Percentiles rank a stretch among this genome's conserved stretches.
phyloP scores from a whole-genome alignment of 2,113 vertebrate species.

The Etheostoma cragini region DNA sequence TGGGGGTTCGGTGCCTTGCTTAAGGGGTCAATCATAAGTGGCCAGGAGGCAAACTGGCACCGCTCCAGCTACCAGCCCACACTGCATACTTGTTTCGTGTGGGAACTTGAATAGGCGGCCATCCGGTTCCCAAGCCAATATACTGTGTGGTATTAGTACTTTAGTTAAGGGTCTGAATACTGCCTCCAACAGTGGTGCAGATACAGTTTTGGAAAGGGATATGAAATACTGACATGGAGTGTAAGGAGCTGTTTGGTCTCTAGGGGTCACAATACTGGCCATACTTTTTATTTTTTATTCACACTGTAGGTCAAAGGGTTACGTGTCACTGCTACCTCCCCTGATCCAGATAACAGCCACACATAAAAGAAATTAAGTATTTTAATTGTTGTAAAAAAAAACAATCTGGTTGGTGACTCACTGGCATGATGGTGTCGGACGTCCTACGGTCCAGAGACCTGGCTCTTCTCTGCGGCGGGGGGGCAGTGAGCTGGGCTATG shows the following conservation, averaged over 20 bases:
- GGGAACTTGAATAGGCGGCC: too few species aligned
- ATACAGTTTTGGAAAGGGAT: not conserved
- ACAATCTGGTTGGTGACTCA: slow-evolving; percentile 34
- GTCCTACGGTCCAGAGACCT: slow-evolving; percentile 77
- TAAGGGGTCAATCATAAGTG: too few species aligned
- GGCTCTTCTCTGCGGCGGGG: slow-evolving; percentile 67
- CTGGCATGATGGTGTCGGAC: slow-evolving; percentile 72
- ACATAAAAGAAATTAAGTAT: not conserved
- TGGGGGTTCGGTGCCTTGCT: too few species aligned
- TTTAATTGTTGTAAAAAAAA: too few species aligned
- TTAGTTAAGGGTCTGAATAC: not conserved
- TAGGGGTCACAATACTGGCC: not conserved
- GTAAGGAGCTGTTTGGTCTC: not conserved
- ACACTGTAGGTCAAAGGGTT: not conserved
- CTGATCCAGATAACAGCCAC: not conserved
- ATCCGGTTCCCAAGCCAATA: too few species aligned
- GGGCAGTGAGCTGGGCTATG: slow-evolving; percentile 18
- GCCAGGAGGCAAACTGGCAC: too few species aligned
- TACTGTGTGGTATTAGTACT: not conserved
- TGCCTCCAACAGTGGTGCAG: not conserved
- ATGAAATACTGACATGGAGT: not conserved
- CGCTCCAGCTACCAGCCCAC: too few species aligned
- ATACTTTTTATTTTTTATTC: not conserved
- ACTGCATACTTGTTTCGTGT: too few species aligned
- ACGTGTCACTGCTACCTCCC: not conserved